Base-by-base conservation (phyloP, 2,797 vertebrate genomes). In the Tenualosa ilisha region DNA sequence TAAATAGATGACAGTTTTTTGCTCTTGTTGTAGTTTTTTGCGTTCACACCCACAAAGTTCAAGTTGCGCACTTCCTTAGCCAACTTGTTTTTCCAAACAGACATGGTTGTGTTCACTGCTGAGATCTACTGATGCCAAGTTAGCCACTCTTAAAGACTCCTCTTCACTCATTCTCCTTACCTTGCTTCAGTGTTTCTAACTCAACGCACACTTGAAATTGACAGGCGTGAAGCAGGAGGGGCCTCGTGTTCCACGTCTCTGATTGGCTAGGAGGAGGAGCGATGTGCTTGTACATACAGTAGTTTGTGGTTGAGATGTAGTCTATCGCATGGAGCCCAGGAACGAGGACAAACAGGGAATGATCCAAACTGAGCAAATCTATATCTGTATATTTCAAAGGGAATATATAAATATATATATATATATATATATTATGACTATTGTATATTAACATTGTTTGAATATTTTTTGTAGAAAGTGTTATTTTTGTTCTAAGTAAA, bases 141-240 rank as follows among this genome's bases (percentile, higher is more conserved):
- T 88, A 85, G 87, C 85, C 85, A 83, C 81, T 87, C 83, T 84
- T 63, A 85, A 88, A 85, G 92, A 93, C 92, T 93, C 91, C 89
- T 91, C n/a, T 63, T 8, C 61, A 24, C 61, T 63, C 61, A 3
- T 24, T 63, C 61, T 63, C 61, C 63, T 87, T 89, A 85, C 86
- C 68, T 89, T 89, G 85, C 86, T 87, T 85, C 85, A 63, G 50
- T 51, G 8, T 31, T 89, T 88, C 85, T 88, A 24, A 54, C 83
- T 89, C 90, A 93, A 93, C 89, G 91, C 82, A 85, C 82, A 85
- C 82, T 85, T 63, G 61, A 24, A n/a, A 63, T 24, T 63, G 61
- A 24, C 61, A 2, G n/a, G 61, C 59, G 61, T 63, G 61, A 9
- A 11, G 61, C 20, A 11, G n/a, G 86, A 83, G 61, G 72, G 83